phyloP scores from a whole-genome alignment of 2,888 invertebrate species.

The Chloromyia formosa region DNA sequence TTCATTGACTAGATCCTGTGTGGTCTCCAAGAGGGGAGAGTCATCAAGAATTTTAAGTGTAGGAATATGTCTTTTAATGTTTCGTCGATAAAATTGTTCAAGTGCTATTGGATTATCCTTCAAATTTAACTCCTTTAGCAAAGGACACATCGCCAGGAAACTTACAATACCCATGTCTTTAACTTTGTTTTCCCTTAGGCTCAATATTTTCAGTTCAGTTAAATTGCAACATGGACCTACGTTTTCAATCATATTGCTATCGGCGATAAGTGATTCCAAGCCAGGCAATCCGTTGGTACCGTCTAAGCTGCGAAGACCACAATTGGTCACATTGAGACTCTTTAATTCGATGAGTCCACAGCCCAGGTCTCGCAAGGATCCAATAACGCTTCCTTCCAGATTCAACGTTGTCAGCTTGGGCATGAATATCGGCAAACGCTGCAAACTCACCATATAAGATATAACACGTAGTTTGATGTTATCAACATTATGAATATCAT shows the following conservation, averaged over 20 bases:
- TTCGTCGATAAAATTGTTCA: conserved; percentile 58
- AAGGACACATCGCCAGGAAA: conserved; percentile 63
- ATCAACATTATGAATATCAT: conserved; percentile 65
- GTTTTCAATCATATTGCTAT: conserved; percentile 71
- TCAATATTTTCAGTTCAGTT: conserved; percentile 63
- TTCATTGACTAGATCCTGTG: not conserved
- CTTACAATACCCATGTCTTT: conserved; percentile 59
- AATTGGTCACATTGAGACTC: conserved; percentile 69
- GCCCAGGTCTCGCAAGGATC: conserved; percentile 75
- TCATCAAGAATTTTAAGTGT: conserved; percentile 63
- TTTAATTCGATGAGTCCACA: conserved; percentile 68
- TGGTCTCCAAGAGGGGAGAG: not conserved
- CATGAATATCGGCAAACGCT: conserved; percentile 70
- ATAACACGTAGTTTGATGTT: conserved; percentile 72
- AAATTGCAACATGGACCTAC: conserved; percentile 71
- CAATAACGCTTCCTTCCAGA: conserved; percentile 74
- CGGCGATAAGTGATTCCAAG: conserved; percentile 71
- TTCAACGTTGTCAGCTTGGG: conserved; percentile 71
- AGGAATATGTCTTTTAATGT: conserved; percentile 60
- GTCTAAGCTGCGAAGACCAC: conserved; percentile 73
- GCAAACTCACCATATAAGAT: conserved; percentile 71
- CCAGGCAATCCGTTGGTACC: conserved; percentile 73
- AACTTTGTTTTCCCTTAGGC: conserved; percentile 62
- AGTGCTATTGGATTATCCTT: conserved; percentile 65
- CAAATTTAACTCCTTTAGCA: conserved; percentile 67